These are phyloP conservation scores for Campylorhamphus procurvoides DNA, from an alignment of 2,113 vertebrate species.

Conservation along the genomic window DNA sequence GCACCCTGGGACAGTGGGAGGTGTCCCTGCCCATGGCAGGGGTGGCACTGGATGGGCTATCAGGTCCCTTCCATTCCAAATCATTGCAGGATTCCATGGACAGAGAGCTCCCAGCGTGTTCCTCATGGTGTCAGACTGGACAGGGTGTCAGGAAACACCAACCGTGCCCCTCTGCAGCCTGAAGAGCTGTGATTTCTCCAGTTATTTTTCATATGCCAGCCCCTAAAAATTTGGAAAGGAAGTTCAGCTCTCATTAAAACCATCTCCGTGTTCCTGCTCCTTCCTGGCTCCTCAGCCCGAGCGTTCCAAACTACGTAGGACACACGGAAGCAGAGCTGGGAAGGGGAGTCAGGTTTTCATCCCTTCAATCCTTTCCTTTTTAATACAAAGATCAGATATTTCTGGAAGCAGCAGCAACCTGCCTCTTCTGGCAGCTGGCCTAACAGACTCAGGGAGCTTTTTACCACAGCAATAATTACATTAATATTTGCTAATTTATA, in stretches of 20 bases:
- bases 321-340: not conserved
- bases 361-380: not conserved
- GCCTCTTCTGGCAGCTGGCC: not conserved
- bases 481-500: not conserved
- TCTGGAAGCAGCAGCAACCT: not conserved
- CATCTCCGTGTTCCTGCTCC: not conserved
- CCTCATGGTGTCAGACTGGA: accelerated
- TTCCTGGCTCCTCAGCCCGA: not conserved
- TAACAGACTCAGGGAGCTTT: not conserved
- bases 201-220: not conserved
- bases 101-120: accelerated
- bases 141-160: accelerated
- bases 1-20: not conserved
- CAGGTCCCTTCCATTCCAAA: not conserved
- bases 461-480: accelerated
- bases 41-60: not conserved
- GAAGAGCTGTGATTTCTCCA: not conserved
- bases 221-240: not conserved
- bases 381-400: not conserved
- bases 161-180: not conserved
- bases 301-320: not conserved
- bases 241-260: not conserved
- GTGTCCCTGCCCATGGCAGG: not conserved
- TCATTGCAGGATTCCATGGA: not conserved
- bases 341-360: not conserved